Evolutionary conservation across 2,888 invertebrate genomes (phyloP), one percentile per base, ranked within the genome.

Genomic region (Ichneumon xanthorius): DNA sequence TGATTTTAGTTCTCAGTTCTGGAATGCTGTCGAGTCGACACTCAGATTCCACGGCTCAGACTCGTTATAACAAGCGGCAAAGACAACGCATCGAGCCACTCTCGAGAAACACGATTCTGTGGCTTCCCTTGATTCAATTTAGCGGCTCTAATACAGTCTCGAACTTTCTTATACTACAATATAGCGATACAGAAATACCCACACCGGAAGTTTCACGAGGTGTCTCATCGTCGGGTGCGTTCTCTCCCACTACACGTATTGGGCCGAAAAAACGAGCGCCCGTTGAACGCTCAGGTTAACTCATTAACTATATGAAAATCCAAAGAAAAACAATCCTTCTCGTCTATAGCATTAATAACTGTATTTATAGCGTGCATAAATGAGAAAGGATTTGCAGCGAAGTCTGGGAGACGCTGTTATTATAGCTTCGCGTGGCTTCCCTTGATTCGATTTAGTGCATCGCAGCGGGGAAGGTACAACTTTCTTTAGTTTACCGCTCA

Each of bases 381-480:
- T 11, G 50, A 37, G 50, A 30, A 40, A 33, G 63, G 30, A 22
- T 33, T 48, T 63, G 50, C 33, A 63, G 30, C 14, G 26, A 16
- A 50, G 30, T 50, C 50, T 50, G 33, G 6, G 22, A 48, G 11
- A 33, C 48, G 48, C 19, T 37, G 72, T 71, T 40, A 55, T 68
- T 67, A 68, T 30, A 72, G 65, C 61, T 50, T 50, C 14, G 61
- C 61, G 30, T 33, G 77, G 77, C 77, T 81, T 77, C 77, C 50
- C 73, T 77, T 84, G 40, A 84, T 77, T 81, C 40, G 48, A 84
- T 84, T 84, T 73, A 53, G 75, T 48, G 48, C 53, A 73, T 61
- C 50, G 58, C 30, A 26, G 37, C 26, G 9, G 22, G 70, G 33
- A 70, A 61, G 53, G 33, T 58, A 68, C 30, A 70, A 79, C 79